Evolutionary conservation across 1,140 invertebrate genomes (phyloP).

Genomic region (Globodera rostochiensis): DNA sequence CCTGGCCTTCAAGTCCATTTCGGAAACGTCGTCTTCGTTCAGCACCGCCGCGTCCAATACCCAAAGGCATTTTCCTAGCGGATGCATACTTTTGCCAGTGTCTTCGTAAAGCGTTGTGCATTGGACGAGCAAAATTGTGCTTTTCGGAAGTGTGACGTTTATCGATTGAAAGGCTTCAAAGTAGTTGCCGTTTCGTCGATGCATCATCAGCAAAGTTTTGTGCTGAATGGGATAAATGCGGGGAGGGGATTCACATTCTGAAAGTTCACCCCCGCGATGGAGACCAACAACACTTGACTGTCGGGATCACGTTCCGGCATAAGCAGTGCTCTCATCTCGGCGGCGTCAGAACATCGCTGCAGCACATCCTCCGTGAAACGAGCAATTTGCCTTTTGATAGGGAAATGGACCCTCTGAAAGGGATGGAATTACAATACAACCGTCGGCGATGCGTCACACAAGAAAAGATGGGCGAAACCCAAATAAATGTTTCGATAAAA

Average conservation of each 20-base stretch:
- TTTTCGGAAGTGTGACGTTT: constrained; percentile 12
- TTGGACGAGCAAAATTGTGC: constrained; percentile 33
- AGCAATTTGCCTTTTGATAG: constrained; percentile 17
- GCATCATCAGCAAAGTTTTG: not conserved
- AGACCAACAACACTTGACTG: constrained; percentile 15
- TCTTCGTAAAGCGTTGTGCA: constrained; percentile 30
- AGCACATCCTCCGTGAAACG: constrained; percentile 20
- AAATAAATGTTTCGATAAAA: not conserved
- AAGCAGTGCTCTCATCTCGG: constrained; percentile 8
- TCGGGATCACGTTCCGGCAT: not conserved
- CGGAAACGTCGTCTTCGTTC: constrained; percentile 35
- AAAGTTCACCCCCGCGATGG: not conserved
- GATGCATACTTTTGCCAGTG: constrained; percentile 31
- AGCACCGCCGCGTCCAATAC: constrained; percentile 39
- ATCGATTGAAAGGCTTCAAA: constrained; percentile 16
- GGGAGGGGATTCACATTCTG: constrained; percentile 15
- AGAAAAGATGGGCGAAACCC: not conserved
- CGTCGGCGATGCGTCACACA: too few relatives aligned
- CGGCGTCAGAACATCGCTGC: constrained; percentile 2
- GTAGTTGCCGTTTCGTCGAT: not conserved
- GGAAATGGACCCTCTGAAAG: constrained; percentile 20
- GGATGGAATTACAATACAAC: not conserved
- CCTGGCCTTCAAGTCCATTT: constrained; percentile 34
- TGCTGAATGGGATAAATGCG: constrained; percentile 19
- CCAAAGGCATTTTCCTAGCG: constrained; percentile 27